Conservation (phyloP, 2,113 vertebrate species). For the Bagarius yarrelli region DNA sequence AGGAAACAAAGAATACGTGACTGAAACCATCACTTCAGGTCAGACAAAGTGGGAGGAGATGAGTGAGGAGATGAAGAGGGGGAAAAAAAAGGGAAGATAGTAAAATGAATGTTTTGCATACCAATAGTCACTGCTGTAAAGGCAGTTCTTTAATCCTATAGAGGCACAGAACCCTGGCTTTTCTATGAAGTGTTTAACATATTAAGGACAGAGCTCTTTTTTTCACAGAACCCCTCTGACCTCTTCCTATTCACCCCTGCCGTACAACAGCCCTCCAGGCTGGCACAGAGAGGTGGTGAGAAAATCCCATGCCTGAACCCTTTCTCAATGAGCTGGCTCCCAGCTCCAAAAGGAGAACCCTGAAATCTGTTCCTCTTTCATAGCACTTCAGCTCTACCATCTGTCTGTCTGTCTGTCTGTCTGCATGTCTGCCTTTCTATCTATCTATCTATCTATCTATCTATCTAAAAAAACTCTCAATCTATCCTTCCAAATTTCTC, state of each 20-base stretch:
- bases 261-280: not conserved
- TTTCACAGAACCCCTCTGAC: slow-evolving; percentile 4
- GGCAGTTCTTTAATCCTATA: slow-evolving; percentile 41
- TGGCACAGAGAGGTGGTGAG: not conserved
- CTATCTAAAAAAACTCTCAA: too few species aligned
- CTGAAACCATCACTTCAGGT: slow-evolving; percentile 29
- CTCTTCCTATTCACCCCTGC: not conserved
- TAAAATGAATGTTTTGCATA: slow-evolving; percentile 51
- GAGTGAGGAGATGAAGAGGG: slow-evolving; percentile 22
- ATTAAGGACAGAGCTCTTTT: slow-evolving; percentile 13
- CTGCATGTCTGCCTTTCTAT: not conserved
- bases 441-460: not conserved
- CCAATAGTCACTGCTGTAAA: slow-evolving; percentile 47
- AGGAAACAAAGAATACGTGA: slow-evolving; percentile 25
- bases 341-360: not conserved
- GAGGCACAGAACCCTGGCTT: not conserved
- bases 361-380: slow-evolving; percentile 27
- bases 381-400: not conserved
- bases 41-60: slow-evolving; percentile 11
- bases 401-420: not conserved
- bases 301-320: slow-evolving; percentile 8
- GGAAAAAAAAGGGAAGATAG: slow-evolving; percentile 28
- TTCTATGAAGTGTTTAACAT: slow-evolving; percentile 31
- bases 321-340: not conserved
- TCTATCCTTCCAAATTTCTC: not conserved